A percentile compares a stretch with the other conserved stretches of the same genome.
Conservation (phyloP, 2,113 vertebrate genomes). For the Psittacus erithacus region DNA sequence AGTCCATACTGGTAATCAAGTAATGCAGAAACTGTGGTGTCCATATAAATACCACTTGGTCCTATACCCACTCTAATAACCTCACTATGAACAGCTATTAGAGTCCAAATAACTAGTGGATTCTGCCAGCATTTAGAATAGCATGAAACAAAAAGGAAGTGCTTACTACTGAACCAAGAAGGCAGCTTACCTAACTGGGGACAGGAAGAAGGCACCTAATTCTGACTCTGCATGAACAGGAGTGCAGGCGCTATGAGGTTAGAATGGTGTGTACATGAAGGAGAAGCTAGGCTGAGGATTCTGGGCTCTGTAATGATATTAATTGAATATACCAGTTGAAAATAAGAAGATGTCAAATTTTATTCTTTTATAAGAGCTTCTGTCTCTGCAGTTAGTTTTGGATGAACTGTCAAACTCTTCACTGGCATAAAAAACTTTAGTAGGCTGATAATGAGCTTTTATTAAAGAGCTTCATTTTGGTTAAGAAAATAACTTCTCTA, state of each 20-base stretch:
- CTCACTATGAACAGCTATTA: neutral
- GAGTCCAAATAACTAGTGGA: neutral
- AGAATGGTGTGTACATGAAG: neutral
- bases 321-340: neutral
- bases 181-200: neutral
- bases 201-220: neutral
- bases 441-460: neutral
- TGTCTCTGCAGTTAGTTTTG: neutral
- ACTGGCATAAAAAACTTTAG: neutral
- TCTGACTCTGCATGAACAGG: neutral
- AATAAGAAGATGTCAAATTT: neutral
- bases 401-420: conserved; percentile 14
- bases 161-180: neutral
- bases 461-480: neutral
- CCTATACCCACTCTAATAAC: neutral
- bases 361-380: neutral
- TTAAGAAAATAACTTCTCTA: neutral
- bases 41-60: neutral
- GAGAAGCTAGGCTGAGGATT: neutral
- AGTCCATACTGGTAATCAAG: neutral
- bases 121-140: neutral
- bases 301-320: neutral
- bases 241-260: neutral
- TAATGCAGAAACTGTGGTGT: neutral
- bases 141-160: neutral